Evolutionary conservation across 2,888 invertebrate species (phyloP).

Genomic region (Drosophila tripunctata): DNA sequence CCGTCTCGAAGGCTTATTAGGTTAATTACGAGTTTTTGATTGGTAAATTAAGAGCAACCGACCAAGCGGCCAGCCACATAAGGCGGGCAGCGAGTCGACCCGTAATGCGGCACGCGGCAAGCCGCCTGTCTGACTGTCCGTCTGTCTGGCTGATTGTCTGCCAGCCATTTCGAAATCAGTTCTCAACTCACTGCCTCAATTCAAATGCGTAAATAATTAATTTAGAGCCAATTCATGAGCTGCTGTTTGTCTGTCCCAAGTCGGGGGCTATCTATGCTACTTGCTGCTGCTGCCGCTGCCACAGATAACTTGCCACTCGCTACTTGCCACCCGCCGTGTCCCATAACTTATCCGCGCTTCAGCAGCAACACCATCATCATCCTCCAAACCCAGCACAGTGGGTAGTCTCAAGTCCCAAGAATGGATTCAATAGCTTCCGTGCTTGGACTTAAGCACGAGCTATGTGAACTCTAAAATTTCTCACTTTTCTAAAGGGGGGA

Average conservation of each 20-base stretch:
- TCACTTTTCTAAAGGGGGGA: not conserved
- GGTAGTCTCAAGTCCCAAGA: constrained; percentile 14
- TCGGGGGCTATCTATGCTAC: constrained; percentile 42
- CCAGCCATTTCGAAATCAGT: constrained; percentile 76
- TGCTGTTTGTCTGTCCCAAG: constrained; percentile 8
- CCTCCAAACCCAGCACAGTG: constrained; percentile 24
- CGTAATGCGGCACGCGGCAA: constrained; percentile 66
- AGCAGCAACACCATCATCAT: constrained; percentile 3
- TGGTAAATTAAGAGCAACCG: constrained; percentile 71
- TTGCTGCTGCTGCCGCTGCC: constrained; percentile 44
- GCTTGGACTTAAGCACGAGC: constrained; percentile 16
- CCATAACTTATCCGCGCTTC: constrained; percentile 62
- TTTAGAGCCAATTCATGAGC: constrained; percentile 77
- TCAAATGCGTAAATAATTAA: constrained; percentile 80
- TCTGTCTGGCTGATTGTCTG: not conserved
- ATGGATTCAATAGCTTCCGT: constrained; percentile 11
- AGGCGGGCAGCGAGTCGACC: constrained; percentile 25
- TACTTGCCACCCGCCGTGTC: constrained; percentile 60
- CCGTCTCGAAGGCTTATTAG: constrained; percentile 73
- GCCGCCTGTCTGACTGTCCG: constrained; percentile 9
- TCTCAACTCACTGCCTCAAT: constrained; percentile 74
- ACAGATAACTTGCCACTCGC: constrained; percentile 59
- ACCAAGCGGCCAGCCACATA: constrained; percentile 21
- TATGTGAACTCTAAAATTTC: not conserved
- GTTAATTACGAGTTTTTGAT: constrained; percentile 81